Base-by-base conservation (phyloP, 2,113 vertebrate genomes). In the Indicator indicator region DNA sequence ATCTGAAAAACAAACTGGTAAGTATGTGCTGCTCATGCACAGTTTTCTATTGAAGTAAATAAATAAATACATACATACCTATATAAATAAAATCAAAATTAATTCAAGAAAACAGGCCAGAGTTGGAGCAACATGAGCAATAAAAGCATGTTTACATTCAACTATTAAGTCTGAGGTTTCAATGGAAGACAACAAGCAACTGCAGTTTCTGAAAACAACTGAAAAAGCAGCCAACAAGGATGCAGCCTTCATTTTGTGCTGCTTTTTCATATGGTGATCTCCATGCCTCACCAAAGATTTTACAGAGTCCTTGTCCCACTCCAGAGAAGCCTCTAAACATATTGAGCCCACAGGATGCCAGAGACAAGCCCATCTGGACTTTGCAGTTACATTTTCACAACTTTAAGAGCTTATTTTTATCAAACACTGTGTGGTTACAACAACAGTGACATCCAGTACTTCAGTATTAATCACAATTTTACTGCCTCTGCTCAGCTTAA, bases 391-490 rank as follows among this genome's bases (percentile, higher is more conserved):
- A 24, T 28, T 30, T 72, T 58, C 62, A 62, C 14, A 36, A 32
- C 27, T 28, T 59, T 12, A 68, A 50, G 16, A 74, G 20, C 24
- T 87, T 63, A 7, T 21, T 76, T 87, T 62, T 86, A 8, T 32
- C 46, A 71, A 70, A n/a, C 0, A 0, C 12, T 55, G 12, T 21
- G 23, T 20, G 20, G 17, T 85, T 82, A 76, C 21, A 64, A 58
- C 26, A 55, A 55, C 11, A 23, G 27, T 59, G 63, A 72, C 50
- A 79, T 20, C 7, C 15, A 30, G 6, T 55, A 89, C 81, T 82
- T 68, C 55, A 83, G 6, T 6, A 40, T 13, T 38, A 55, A 26
- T 46, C 79, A 76, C 65, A 40, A 63, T 86, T 82, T 40, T 40
- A 71, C 20, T 24, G 54, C 30, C 70, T 74, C 83, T 75, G 52